Evolutionary conservation across 2,797 vertebrate species (phyloP).

Genomic region (Alosa sapidissima): DNA sequence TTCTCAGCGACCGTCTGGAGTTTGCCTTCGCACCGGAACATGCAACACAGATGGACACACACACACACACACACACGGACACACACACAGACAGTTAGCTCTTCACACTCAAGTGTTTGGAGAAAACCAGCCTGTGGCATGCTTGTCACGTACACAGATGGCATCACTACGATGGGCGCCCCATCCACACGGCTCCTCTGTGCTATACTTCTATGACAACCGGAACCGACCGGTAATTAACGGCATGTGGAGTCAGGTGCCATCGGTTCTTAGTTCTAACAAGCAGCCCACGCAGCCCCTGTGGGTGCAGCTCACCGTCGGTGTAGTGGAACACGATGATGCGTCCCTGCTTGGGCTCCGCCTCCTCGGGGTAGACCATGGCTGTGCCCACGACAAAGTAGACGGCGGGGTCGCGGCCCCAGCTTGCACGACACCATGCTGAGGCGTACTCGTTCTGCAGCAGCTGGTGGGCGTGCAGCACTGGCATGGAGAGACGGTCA

Average conservation of each 20-base stretch:
- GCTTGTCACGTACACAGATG: background rate
- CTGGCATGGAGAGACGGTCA: constrained; percentile 61
- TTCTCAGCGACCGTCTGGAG: constrained; percentile 97
- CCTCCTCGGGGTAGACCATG: constrained; percentile 98
- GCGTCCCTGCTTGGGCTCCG: constrained; percentile 96
- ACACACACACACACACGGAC: background rate
- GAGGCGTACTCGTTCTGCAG: constrained; percentile 95
- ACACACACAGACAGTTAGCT: background rate
- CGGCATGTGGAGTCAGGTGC: no score
- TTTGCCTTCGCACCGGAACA: constrained; percentile 77
- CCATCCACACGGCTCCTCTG: no score
- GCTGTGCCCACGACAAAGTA: constrained; percentile 97
- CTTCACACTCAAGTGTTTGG: no score
- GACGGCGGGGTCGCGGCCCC: constrained; percentile 92
- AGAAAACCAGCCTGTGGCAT: no score
- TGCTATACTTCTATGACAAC: no score
- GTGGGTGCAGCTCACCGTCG: constrained; percentile 73
- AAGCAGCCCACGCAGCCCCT: no score
- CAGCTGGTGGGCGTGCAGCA: constrained; percentile 97
- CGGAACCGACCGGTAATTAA: no score
- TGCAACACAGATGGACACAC: background rate
- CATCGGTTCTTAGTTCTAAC: no score
- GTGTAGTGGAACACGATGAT: constrained; percentile 98
- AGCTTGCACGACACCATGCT: constrained; percentile 97
- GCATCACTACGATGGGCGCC: no score